Base-by-base conservation (phyloP, 2,113 vertebrate genomes). In the Promerops cafer region DNA sequence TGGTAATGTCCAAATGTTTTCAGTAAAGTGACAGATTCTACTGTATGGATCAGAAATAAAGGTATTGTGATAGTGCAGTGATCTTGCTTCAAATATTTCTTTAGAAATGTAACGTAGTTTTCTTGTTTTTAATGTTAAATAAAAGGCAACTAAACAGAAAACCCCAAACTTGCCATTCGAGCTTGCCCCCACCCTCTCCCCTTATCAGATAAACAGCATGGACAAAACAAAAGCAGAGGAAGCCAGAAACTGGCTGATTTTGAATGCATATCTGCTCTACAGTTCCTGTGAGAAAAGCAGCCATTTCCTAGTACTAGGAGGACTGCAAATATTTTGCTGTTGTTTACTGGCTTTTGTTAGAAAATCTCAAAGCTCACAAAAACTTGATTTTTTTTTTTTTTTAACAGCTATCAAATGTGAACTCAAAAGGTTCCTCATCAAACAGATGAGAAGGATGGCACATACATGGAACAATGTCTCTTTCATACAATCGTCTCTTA, bases 381-480 rank as follows among this genome's bases (percentile, higher is more conserved):
- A 89, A 21, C 21, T 2, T 21, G 4, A 2, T 28, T 49, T 28
- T 50, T 33, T 49, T 28, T 50, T 33, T 54, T 64, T 80, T 59
- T 65, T 9, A 78, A 66, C 28, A 81, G 2, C 44, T 72, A 9
- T 78, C 42, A n/a, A 76, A 76, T 50, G 14, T 5, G 8, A 57
- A 59, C 23, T 47, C 31, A 83, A 65, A 82, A 78, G 14, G 3
- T 88, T 78, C 17, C 22, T 72, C 11, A 40, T 68, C 0, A 5
- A 70, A 80, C 24, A 90, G 83, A 85, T 80, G 77, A 89, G 37
- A 70, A 92, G 74, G 30, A 83, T 91, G 30, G 19, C 40, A 86
- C 7, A 44, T 72, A 69, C 1, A 4, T 69, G 52, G 64, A 84
- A 61, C 31, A 90, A 37, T 16, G 23, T 28, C 37, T 47, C 39